These are phyloP conservation scores for Pachyuromys duprasi DNA, from an alignment of 2,797 vertebrate genomes.

Conservation along the genomic window DNA sequence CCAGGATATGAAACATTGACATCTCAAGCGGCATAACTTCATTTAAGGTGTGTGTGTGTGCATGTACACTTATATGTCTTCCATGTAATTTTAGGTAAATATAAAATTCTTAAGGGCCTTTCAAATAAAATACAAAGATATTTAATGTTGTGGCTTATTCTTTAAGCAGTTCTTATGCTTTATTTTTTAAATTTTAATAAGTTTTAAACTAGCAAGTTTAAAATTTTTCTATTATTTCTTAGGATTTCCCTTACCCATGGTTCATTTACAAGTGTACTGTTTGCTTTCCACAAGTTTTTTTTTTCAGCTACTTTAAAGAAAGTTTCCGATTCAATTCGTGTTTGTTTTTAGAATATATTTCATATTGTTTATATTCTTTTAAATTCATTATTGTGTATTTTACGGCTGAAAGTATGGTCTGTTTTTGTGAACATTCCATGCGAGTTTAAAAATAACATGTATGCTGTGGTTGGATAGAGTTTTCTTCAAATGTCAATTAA, in stretches of 20 bases:
- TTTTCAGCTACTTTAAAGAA: conserved; percentile 18
- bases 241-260: background rate
- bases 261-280: background rate
- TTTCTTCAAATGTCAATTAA: conserved; percentile 50
- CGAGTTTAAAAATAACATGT: background rate
- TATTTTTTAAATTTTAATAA: background rate
- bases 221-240: background rate
- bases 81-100: background rate
- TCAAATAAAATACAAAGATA: background rate
- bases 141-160: conserved; percentile 8
- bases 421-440: background rate
- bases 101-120: background rate
- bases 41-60: background rate
- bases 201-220: background rate
- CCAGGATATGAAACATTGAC: background rate
- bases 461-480: background rate
- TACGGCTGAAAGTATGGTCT: background rate
- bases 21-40: background rate
- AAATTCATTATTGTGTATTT: conserved; percentile 2
- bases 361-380: background rate
- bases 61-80: no score
- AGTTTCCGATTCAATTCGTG: conserved; percentile 26
- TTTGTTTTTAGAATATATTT: conserved; percentile 15
- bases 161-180: background rate
- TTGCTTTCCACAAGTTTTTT: background rate